A percentile compares a stretch with the other conserved stretches of the same genome.
Evolutionary conservation across 1,140 invertebrate genomes (phyloP).

Genomic region (Papilio helenus): DNA sequence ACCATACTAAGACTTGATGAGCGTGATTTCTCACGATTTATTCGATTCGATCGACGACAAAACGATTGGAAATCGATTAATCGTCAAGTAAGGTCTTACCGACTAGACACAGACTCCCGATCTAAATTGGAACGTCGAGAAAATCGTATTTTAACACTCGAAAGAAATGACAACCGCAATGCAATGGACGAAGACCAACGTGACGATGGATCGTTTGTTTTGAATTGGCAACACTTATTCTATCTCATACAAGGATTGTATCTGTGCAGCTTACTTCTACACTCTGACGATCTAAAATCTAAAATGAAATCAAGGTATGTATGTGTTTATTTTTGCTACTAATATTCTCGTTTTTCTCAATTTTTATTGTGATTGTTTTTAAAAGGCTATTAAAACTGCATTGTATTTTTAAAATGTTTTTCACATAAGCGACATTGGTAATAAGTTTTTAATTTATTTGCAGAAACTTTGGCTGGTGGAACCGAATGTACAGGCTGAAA

Average conservation of each 20-base stretch:
- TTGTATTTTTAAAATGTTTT: neutral
- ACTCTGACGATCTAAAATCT: neutral
- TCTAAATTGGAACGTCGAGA: neutral
- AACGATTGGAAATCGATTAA: constrained; percentile 1
- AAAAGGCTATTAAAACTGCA: neutral
- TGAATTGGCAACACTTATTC: constrained; percentile 23
- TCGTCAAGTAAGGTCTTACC: neutral
- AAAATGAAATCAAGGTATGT: constrained; percentile 19
- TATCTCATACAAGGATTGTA: constrained; percentile 24
- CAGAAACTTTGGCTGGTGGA: constrained; percentile 25
- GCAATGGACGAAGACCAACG: neutral
- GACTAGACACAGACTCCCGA: neutral
- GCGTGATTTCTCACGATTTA: neutral
- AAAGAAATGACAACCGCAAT: neutral
- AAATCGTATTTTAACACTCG: neutral
- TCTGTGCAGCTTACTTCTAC: constrained; percentile 12
- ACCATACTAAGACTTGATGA: neutral
- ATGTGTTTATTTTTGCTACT: neutral
- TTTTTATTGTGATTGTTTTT: neutral
- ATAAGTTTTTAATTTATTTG: neutral
- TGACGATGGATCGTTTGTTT: neutral
- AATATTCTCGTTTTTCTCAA: too few relatives aligned
- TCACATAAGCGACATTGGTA: neutral
- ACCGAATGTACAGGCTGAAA: neutral
- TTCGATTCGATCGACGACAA: neutral